Evolutionary conservation across 2,888 invertebrate genomes (phyloP).

Genomic region (Ophion ellenae): DNA sequence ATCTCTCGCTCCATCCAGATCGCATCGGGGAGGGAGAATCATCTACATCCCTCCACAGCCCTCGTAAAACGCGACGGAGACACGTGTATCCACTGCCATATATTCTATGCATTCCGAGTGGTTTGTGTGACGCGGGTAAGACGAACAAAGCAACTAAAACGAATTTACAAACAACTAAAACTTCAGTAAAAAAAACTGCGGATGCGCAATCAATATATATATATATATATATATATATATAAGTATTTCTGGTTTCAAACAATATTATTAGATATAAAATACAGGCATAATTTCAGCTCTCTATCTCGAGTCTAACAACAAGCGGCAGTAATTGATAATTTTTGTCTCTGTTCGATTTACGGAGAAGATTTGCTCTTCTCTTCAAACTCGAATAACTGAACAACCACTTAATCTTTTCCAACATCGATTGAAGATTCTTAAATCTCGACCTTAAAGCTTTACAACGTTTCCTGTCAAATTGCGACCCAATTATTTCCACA

Average conservation of each 20-base stretch:
- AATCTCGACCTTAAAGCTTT: too few species aligned
- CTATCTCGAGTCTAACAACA: too few species aligned
- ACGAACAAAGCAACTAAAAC: slow-evolving; percentile 37
- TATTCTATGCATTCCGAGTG: slow-evolving; percentile 80
- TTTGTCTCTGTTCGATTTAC: too few species aligned
- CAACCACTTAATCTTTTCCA: too few species aligned
- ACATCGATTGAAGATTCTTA: too few species aligned
- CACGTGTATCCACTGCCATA: slow-evolving; percentile 70
- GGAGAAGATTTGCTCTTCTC: too few species aligned
- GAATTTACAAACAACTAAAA: slow-evolving; percentile 45
- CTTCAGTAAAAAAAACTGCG: slow-evolving; percentile 5
- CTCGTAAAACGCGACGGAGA: slow-evolving; percentile 10
- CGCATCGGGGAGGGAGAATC: slow-evolving; percentile 30
- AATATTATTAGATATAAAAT: neutral
- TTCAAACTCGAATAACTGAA: too few species aligned
- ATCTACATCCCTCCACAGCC: slow-evolving; percentile 16
- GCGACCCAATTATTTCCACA: too few species aligned
- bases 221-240: slow-evolving; percentile 36
- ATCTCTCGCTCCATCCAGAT: neutral
- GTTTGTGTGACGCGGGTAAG: slow-evolving; percentile 58
- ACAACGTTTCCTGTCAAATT: too few species aligned
- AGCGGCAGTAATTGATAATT: neutral
- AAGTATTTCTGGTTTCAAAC: neutral
- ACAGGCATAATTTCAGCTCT: neutral
- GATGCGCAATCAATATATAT: slow-evolving; percentile 18